Percentiles rank a stretch among this genome's conserved stretches.
Conservation (phyloP, 2,888 invertebrate genomes). For the Cryptocephalus primarius region DNA sequence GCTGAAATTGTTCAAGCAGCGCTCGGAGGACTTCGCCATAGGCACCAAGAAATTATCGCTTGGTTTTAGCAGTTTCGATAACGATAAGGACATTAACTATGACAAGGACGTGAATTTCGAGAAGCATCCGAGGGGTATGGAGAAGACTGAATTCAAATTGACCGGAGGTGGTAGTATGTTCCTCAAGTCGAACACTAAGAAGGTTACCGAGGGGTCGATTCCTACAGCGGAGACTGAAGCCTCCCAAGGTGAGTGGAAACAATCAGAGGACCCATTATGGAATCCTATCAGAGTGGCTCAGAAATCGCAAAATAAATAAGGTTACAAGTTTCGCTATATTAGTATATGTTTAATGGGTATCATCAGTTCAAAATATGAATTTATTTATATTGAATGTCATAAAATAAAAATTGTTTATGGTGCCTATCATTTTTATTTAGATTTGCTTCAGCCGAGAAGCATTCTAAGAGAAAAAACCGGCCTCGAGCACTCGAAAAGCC, state of each 20-base stretch:
- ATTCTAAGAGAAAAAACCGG: constrained; percentile 51
- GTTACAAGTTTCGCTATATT: too few species aligned
- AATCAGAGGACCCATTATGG: neutral
- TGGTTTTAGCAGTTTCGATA: constrained; percentile 31
- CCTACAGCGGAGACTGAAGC: constrained; percentile 6
- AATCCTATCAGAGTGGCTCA: neutral
- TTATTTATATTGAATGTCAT: too few species aligned
- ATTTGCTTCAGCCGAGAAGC: constrained; percentile 39
- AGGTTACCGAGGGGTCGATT: constrained; percentile 17
- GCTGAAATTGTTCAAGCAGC: constrained; percentile 29
- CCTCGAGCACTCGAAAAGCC: constrained; percentile 28
- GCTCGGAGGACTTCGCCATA: constrained; percentile 30
- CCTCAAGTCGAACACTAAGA: constrained; percentile 43
- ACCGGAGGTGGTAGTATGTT: constrained; percentile 54
- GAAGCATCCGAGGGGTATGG: constrained; percentile 31
- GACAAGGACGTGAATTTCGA: constrained; percentile 25
- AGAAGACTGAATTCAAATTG: constrained; percentile 32
- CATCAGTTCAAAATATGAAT: too few species aligned
- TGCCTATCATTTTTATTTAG: constrained; percentile 1
- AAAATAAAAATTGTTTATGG: too few species aligned
- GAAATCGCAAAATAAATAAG: too few species aligned
- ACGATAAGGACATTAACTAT: constrained; percentile 20
- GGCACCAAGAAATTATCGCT: constrained; percentile 26
- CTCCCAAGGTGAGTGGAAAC: constrained; percentile 5
- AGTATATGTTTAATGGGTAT: too few species aligned